Evolutionary conservation across 2,113 vertebrate genomes (phyloP), one percentile per base, ranked within the genome.

Genomic region (Baryphthengus martii): DNA sequence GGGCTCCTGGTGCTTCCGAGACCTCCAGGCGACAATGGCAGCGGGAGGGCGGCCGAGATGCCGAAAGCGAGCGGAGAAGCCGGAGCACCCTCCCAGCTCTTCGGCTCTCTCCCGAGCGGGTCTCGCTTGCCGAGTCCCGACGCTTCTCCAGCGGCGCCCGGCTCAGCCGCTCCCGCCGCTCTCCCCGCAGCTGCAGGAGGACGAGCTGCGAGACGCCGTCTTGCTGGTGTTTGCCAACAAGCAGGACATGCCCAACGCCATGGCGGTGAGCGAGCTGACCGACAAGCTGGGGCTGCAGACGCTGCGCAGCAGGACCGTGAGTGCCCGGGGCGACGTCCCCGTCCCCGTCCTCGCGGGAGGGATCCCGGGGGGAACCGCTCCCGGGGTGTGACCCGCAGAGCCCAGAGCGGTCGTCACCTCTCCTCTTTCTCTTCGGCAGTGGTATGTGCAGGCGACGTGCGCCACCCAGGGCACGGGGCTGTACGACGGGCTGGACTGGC

Each of bases 201-300:
- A 99, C 0, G 99, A 99, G 95, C 97, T 99, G 82, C 98, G 98
- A 61, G 98, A 99, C 2, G 99, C 99, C 0, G 98, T 98, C 73
- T 88, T 99, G 97, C 98, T 99, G 89, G 98, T 99, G 68, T 99
- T 99, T 45, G 99, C 99, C 42, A 99, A 99, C 97, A 99, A 99
- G 97, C 99, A 99, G 97, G 99, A 99, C 96, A 98, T 99, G 96
- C 99, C 99, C 74, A 99, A 99, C 7, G 99, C 99, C 96, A 98
- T 99, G 97, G 88, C 98, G 0, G 98, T 99, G 94, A 98, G 97
- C 5, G 99, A 99, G 68, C 98, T 99, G 95, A 98, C 98, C 13
- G 99, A 99, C 52, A 98, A 98, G 96, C 98, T 99, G 45, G 98
- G 98, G 40, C 97, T 99, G 24, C 98, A 98, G 17, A 76, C 90